Percentiles rank a stretch among this genome's conserved stretches.
Conservation (phyloP, 2,888 invertebrate species). For the Trichogramma dendrolimi region DNA sequence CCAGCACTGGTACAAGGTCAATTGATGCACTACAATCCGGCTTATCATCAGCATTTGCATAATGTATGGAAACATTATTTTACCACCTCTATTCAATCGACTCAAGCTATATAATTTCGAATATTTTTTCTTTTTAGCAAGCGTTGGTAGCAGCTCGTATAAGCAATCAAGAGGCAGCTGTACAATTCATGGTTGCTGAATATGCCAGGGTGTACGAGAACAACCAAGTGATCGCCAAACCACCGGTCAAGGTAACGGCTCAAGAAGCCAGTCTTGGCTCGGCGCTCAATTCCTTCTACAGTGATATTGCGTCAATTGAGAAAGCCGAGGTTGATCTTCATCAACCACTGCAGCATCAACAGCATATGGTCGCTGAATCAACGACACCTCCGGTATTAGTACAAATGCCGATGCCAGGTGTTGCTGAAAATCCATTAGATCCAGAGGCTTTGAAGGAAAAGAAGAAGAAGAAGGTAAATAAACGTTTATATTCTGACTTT, state of each 20-base stretch:
- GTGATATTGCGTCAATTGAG: conserved; percentile 59
- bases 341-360: not conserved
- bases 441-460: conserved; percentile 47
- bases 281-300: conserved; percentile 61
- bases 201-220: conserved; percentile 45
- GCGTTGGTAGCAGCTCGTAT: conserved; percentile 45
- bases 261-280: conserved; percentile 49
- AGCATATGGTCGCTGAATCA: conserved; percentile 24
- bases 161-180: conserved; percentile 42
- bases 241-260: conserved; percentile 44
- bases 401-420: conserved; percentile 9
- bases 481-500: not conserved
- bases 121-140: conserved; percentile 33
- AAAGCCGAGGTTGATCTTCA: conserved; percentile 36
- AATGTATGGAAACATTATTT: conserved; percentile 36
- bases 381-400: conserved; percentile 5
- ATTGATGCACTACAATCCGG: conserved; percentile 45
- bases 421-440: conserved; percentile 7
- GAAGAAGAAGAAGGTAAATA: conserved; percentile 50
- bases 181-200: conserved; percentile 45
- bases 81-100: not conserved
- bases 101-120: not conserved
- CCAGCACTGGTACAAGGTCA: conserved; percentile 46
- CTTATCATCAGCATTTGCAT: conserved; percentile 45
- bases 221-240: conserved; percentile 48